Conservation (phyloP, 1,140 invertebrate species). For the Sycophila sp. region DNA sequence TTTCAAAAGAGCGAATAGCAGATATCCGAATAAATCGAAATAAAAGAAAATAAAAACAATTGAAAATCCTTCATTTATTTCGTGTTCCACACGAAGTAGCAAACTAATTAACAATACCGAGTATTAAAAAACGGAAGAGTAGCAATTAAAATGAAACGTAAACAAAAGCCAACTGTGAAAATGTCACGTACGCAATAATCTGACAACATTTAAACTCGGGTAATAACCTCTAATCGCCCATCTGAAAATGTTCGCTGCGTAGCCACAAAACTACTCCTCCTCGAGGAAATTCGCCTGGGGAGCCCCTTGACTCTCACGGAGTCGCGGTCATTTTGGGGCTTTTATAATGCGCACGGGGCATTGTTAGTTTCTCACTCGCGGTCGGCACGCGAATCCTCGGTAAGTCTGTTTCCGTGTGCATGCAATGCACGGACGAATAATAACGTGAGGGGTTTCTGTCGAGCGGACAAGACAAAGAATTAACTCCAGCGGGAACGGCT, state of each 20-base stretch:
- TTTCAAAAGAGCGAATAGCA: too few relatives aligned
- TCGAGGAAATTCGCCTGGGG: not conserved
- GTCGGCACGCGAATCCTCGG: not conserved
- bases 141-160: too few relatives aligned
- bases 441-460: not conserved
- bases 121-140: too few relatives aligned
- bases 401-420: not conserved
- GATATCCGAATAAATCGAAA: too few relatives aligned
- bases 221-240: not conserved
- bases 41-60: too few relatives aligned
- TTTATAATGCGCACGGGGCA: not conserved
- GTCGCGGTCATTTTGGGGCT: not conserved
- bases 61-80: too few relatives aligned
- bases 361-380: not conserved
- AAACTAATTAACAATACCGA: too few relatives aligned
- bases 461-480: too few relatives aligned
- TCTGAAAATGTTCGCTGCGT: not conserved
- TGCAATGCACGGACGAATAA: not conserved
- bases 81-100: too few relatives aligned
- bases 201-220: not conserved
- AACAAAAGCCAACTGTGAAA: too few relatives aligned
- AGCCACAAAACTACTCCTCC: not conserved
- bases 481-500: too few relatives aligned
- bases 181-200: not conserved
- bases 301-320: too few relatives aligned